phyloP scores from a whole-genome alignment of 2,797 vertebrate species.

The Chelonia mydas region DNA sequence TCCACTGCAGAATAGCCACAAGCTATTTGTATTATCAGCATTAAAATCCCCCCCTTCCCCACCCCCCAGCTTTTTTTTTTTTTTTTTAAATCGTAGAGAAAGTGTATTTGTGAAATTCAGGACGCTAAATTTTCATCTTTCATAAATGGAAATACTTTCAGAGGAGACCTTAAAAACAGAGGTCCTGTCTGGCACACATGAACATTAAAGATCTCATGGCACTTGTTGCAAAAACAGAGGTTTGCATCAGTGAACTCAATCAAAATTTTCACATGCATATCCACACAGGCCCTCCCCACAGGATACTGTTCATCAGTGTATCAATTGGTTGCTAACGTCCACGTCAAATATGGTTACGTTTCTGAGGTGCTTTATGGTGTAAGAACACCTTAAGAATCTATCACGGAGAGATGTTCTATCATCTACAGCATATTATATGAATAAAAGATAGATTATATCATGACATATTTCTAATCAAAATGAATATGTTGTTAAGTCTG shows the following conservation, averaged over 20 bases:
- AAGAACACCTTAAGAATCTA: background rate
- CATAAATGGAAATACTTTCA: background rate
- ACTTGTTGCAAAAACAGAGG: background rate
- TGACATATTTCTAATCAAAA: background rate
- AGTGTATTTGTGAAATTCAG: background rate
- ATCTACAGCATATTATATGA: accelerated
- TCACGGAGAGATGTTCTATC: background rate
- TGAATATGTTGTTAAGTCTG: background rate
- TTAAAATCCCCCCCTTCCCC: too few species aligned
- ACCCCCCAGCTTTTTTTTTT: too few species aligned
- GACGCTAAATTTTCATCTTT: background rate
- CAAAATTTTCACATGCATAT: background rate
- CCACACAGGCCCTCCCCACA: background rate
- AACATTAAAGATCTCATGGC: background rate
- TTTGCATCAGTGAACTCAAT: background rate
- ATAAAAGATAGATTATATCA: background rate
- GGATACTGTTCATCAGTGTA: background rate
- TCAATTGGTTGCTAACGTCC: background rate
- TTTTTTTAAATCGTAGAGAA: background rate
- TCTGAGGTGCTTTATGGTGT: background rate
- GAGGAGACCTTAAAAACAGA: background rate
- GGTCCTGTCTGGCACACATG: background rate
- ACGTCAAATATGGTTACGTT: background rate
- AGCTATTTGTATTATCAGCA: too few species aligned
- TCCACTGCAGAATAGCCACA: background rate